These are phyloP conservation scores for Drosophila suzukii DNA, from an alignment of 1,140 invertebrate genomes.

Conservation along the genomic window DNA sequence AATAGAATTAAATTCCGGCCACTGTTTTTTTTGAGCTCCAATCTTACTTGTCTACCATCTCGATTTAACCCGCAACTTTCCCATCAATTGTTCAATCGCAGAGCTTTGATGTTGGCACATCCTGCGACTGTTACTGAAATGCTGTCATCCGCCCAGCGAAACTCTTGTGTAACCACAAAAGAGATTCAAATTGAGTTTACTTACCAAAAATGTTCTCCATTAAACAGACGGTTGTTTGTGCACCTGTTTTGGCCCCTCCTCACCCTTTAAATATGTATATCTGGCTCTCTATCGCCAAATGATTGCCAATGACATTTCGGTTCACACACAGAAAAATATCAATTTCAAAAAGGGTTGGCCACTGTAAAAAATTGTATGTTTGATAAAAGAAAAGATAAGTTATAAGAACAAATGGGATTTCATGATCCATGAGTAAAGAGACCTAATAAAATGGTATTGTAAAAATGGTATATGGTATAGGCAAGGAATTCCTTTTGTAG, in stretches of 20 bases:
- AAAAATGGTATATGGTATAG: no score
- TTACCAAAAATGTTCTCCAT: slow-evolving; percentile 20
- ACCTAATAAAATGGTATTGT: no score
- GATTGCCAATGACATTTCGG: slow-evolving; percentile 22
- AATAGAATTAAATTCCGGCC: slow-evolving; percentile 13
- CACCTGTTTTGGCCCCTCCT: slow-evolving; percentile 8
- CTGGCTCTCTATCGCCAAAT: not conserved
- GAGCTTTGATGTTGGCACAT: slow-evolving; percentile 41
- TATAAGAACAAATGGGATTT: no score
- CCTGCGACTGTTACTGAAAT: slow-evolving; percentile 39
- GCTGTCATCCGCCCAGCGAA: slow-evolving; percentile 7
- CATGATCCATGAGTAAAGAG: not conserved
- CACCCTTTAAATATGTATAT: not conserved
- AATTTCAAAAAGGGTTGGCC: not conserved
- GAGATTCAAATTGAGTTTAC: slow-evolving; percentile 46
- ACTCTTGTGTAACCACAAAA: slow-evolving; percentile 29
- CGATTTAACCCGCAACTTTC: not conserved
- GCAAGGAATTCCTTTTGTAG: no score
- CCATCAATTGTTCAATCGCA: slow-evolving; percentile 36
- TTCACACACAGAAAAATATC: not conserved
- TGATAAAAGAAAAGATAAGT: not conserved
- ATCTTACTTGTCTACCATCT: slow-evolving; percentile 6
- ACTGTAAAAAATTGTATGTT: no score
- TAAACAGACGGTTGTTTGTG: slow-evolving; percentile 14
- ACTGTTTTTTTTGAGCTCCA: not conserved